A percentile compares a stretch with the other conserved stretches of the same genome.
Evolutionary conservation across 1,140 invertebrate genomes (phyloP).

Genomic region (Pseudomyrmex flavicornis): DNA sequence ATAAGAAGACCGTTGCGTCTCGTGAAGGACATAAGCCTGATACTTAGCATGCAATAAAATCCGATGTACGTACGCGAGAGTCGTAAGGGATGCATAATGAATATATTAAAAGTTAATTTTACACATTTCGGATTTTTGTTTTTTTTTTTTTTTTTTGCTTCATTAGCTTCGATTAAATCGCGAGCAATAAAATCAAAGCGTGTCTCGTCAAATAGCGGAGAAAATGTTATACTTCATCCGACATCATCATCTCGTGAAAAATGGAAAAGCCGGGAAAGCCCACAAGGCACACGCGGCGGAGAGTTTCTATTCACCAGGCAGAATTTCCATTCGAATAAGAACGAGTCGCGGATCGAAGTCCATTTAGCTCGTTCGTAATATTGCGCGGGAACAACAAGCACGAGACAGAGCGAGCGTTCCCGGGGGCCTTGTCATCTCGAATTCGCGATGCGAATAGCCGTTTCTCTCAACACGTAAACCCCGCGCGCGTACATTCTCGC

Average conservation of each 20-base stretch:
- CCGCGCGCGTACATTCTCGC: slow-evolving; percentile 26
- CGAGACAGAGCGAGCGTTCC: slow-evolving; percentile 5
- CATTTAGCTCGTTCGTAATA: slow-evolving; percentile 47
- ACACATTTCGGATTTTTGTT: neutral
- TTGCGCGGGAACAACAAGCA: slow-evolving; percentile 25
- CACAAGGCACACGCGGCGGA: no score
- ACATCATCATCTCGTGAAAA: neutral
- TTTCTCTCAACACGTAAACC: slow-evolving; percentile 61
- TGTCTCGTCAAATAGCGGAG: no score
- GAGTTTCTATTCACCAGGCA: neutral
- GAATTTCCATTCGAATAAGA: slow-evolving; percentile 53
- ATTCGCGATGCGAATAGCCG: slow-evolving; percentile 54
- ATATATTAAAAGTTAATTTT: slow-evolving; percentile 11
- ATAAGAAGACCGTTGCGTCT: slow-evolving; percentile 15
- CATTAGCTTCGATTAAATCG: neutral
- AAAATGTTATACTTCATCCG: neutral
- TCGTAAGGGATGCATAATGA: slow-evolving; percentile 4
- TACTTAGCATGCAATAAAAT: slow-evolving; percentile 2
- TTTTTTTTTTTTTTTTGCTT: neutral
- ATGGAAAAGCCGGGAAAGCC: neutral
- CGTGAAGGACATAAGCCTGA: slow-evolving; percentile 23
- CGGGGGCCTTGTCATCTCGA: slow-evolving; percentile 20
- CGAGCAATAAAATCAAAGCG: no score
- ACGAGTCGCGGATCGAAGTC: slow-evolving; percentile 42
- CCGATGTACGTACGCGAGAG: neutral